Conservation (phyloP, 2,797 vertebrate species). For the Gadopsis bispinosus region DNA sequence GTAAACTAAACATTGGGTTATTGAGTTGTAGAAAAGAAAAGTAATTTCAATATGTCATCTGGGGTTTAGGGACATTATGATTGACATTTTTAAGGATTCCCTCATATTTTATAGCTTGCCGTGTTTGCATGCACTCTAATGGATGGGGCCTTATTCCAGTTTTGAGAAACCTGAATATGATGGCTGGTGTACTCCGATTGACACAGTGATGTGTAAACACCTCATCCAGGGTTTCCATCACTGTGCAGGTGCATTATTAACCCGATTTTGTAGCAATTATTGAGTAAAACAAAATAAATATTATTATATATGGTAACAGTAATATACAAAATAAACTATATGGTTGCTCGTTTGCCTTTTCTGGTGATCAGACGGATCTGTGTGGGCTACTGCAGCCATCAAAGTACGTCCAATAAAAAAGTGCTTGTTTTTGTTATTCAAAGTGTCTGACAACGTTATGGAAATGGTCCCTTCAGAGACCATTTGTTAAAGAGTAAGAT, state of each 20-base stretch:
- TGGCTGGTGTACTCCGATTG: neutral
- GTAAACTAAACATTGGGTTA: neutral
- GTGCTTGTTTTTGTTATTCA: too few relatives aligned
- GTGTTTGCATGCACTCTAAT: neutral
- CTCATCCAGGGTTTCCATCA: neutral
- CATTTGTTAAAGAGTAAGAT: too few relatives aligned
- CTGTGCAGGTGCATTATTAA: neutral
- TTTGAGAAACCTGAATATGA: neutral
- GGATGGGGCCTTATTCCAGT: neutral
- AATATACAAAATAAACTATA: neutral
- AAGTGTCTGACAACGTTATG: too few relatives aligned
- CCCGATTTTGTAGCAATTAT: neutral
- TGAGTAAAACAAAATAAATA: neutral
- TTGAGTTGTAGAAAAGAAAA: neutral
- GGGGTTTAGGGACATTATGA: too few relatives aligned
- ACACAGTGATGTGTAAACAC: neutral
- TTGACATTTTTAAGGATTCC: neutral
- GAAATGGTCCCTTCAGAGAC: too few relatives aligned
- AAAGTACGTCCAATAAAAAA: too few relatives aligned
- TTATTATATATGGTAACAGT: neutral
- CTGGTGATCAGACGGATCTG: neutral
- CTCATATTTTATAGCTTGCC: neutral
- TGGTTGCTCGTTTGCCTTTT: neutral
- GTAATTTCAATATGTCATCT: neutral
- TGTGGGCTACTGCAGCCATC: too few relatives aligned